Evolutionary conservation across 2,888 invertebrate species (phyloP).

Genomic region (Adineta ricciae): DNA sequence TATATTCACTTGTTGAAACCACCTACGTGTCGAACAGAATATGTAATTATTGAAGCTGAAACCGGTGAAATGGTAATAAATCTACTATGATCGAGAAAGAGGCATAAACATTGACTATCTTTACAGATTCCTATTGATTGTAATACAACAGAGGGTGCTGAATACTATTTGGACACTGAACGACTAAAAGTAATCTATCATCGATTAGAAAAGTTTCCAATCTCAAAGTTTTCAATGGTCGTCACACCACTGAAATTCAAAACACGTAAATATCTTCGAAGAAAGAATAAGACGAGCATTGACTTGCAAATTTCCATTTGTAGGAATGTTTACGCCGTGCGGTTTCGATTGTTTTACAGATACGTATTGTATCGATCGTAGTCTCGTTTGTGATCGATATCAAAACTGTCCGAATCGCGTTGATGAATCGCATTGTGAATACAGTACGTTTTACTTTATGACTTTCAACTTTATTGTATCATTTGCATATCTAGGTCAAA

Average conservation of each 20-base stretch:
- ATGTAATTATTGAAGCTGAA: not conserved
- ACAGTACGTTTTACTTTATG: not conserved
- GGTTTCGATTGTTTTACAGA: slow-evolving; percentile 5
- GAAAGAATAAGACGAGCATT: not conserved
- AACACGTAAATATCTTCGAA: not conserved
- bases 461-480: not conserved
- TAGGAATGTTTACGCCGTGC: not conserved
- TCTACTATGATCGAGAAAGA: too few species aligned
- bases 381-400: not conserved
- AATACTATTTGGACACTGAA: not conserved
- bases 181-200: not conserved
- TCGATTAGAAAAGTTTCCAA: not conserved
- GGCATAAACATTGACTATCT: too few species aligned
- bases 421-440: not conserved
- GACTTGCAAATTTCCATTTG: too few species aligned
- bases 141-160: not conserved
- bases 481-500: not conserved
- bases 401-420: not conserved
- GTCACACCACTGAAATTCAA: not conserved
- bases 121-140: not conserved
- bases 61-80: not conserved
- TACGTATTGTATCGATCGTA: not conserved
- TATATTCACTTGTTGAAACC: not conserved
- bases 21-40: not conserved
- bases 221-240: not conserved